Conservation (phyloP, 2,797 vertebrate species). For the Bucorvus abyssinicus region DNA sequence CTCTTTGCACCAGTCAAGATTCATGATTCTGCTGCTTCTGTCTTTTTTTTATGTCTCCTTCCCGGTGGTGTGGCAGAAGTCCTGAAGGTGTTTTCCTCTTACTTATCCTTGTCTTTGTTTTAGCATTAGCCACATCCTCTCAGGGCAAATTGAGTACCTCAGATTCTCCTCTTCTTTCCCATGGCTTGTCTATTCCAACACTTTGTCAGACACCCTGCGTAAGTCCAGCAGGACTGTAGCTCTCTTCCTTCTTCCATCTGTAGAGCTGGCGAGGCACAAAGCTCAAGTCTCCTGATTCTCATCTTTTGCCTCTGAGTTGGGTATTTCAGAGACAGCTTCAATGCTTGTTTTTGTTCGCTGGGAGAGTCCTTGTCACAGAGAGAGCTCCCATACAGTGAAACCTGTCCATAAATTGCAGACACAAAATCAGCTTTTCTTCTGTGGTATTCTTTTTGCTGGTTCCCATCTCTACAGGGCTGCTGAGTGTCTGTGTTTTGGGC, state of each 20-base stretch:
- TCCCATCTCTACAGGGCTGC: neutral
- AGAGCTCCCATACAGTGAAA: neutral
- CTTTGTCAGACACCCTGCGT: neutral
- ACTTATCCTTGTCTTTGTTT: neutral
- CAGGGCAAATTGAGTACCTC: neutral
- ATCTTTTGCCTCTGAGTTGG: neutral
- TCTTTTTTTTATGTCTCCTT: neutral
- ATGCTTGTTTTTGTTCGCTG: neutral
- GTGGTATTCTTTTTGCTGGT: neutral
- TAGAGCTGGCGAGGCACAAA: neutral
- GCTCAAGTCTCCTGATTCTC: neutral
- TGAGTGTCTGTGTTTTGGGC: neutral
- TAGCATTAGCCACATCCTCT: neutral
- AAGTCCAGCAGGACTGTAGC: neutral
- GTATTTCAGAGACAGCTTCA: neutral
- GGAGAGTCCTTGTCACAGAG: neutral
- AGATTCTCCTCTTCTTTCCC: neutral
- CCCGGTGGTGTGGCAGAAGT: neutral
- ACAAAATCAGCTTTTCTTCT: neutral
- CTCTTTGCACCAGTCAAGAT: neutral
- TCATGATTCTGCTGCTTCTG: neutral
- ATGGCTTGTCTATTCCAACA: neutral
- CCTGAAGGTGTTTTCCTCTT: neutral
- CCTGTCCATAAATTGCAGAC: neutral
- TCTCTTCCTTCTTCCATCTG: neutral